A percentile compares a stretch with the other conserved stretches of the same genome.
These are phyloP conservation scores for Melopsittacus undulatus DNA, from an alignment of 2,797 vertebrate genomes.

Conservation along the genomic window DNA sequence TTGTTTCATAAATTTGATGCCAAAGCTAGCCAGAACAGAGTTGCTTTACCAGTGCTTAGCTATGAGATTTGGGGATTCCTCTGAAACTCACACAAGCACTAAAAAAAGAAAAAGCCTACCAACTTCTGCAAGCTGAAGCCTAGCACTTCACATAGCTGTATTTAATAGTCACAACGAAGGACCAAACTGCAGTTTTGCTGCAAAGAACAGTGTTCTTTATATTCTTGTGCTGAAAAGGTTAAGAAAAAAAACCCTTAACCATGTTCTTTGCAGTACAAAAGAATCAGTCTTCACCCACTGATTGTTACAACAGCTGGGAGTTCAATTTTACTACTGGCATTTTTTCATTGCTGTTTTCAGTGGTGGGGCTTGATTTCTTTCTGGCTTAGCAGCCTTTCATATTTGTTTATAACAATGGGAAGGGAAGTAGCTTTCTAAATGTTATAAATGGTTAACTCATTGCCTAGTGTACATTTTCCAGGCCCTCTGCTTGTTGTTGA, in stretches of 20 bases:
- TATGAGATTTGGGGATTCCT: background rate
- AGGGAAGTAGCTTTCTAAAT: conserved; percentile 20
- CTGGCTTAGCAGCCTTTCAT: background rate
- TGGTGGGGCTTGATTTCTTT: background rate
- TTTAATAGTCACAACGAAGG: background rate
- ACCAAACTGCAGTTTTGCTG: background rate
- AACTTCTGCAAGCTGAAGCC: background rate
- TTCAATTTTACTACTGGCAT: background rate
- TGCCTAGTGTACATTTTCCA: background rate
- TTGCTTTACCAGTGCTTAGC: background rate
- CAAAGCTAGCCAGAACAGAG: background rate
- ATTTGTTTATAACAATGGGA: conserved; percentile 20
- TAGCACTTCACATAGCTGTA: background rate
- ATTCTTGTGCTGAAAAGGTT: background rate
- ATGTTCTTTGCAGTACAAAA: background rate
- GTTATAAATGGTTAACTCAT: conserved; percentile 14
- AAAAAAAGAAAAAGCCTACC: background rate
- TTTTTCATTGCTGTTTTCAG: conserved; percentile 10
- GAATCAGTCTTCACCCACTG: background rate
- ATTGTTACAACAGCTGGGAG: background rate
- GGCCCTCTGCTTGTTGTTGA: background rate
- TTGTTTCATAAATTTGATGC: background rate
- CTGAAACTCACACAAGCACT: background rate
- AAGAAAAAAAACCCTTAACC: background rate
- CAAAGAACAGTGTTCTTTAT: background rate